These are phyloP conservation scores for Ctenopoma multispine DNA, from an alignment of 2,797 vertebrate genomes.

Conservation along the genomic window DNA sequence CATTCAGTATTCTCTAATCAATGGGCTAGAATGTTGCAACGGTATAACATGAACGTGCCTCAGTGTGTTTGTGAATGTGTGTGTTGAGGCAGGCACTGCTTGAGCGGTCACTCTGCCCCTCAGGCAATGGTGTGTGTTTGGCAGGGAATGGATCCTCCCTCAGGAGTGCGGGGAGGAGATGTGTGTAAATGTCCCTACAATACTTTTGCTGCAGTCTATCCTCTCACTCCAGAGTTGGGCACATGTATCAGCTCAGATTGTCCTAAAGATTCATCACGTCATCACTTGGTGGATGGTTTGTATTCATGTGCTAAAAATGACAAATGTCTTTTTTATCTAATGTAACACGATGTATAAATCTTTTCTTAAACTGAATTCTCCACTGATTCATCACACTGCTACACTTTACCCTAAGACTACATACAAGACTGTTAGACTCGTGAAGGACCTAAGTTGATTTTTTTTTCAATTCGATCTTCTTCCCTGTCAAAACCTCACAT, in stretches of 20 bases:
- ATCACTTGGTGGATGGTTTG: not conserved
- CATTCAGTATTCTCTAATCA: conserved; percentile 75
- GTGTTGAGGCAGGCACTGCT: conserved; percentile 69
- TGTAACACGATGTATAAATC: not conserved
- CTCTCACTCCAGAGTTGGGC: conserved; percentile 52
- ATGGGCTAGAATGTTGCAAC: conserved; percentile 65
- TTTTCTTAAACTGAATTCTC: not conserved
- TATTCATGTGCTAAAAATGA: not conserved
- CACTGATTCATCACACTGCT: not conserved
- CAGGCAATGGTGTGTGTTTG: conserved; percentile 80
- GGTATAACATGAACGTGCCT: conserved; percentile 47
- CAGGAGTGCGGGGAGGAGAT: conserved; percentile 76
- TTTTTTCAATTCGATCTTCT: not conserved
- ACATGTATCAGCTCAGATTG: not conserved
- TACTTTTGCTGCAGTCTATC: conserved; percentile 77
- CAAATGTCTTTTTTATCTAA: not conserved
- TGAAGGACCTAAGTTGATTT: not conserved
- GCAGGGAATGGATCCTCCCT: conserved; percentile 83
- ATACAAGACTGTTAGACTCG: not conserved
- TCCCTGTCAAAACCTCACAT: not conserved
- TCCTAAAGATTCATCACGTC: not conserved
- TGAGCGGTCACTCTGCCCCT: conserved; percentile 84
- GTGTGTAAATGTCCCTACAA: conserved; percentile 68
- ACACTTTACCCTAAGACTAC: not conserved
- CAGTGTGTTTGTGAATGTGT: conserved; percentile 42